phyloP scores from a whole-genome alignment of 2,113 vertebrate genomes.

The Urocolius indicus region DNA sequence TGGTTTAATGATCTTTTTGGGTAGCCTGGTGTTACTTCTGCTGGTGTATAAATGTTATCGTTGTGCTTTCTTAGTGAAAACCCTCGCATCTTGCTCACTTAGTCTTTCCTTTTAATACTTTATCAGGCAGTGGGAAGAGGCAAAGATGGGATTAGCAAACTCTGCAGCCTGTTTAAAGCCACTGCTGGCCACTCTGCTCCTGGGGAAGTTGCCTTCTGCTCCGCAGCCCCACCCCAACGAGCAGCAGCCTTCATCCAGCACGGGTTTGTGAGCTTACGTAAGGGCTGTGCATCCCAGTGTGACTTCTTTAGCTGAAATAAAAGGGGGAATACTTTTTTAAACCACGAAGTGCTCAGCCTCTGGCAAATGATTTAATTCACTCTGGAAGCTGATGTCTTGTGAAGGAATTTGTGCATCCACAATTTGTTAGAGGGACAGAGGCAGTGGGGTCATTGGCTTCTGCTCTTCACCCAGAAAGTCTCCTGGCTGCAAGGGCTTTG shows the following conservation, averaged over 20 bases:
- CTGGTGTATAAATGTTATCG: rapidly evolving
- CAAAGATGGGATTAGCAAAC: background rate
- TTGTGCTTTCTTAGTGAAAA: background rate
- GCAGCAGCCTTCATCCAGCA: background rate
- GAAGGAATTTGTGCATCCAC: background rate
- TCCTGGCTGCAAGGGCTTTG: rapidly evolving
- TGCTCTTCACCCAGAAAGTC: background rate
- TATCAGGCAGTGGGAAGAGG: background rate
- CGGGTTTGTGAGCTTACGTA: background rate
- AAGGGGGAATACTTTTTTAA: background rate
- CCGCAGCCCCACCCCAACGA: background rate
- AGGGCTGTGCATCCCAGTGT: background rate
- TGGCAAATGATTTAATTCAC: background rate
- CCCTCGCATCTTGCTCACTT: background rate
- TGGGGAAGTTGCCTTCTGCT: background rate
- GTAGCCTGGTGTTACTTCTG: background rate
- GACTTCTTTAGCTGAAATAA: background rate
- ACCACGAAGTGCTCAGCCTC: background rate
- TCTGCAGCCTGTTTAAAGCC: too few species aligned
- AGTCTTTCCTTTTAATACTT: background rate
- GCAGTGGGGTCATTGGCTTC: rapidly evolving
- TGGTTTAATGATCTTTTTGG: background rate
- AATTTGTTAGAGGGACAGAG: background rate
- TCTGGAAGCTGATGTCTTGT: background rate
- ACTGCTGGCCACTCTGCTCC: background rate